Evolutionary conservation across 1,140 invertebrate species (phyloP), one percentile per base, ranked within the genome.

Genomic region (Apolygus lucorum): DNA sequence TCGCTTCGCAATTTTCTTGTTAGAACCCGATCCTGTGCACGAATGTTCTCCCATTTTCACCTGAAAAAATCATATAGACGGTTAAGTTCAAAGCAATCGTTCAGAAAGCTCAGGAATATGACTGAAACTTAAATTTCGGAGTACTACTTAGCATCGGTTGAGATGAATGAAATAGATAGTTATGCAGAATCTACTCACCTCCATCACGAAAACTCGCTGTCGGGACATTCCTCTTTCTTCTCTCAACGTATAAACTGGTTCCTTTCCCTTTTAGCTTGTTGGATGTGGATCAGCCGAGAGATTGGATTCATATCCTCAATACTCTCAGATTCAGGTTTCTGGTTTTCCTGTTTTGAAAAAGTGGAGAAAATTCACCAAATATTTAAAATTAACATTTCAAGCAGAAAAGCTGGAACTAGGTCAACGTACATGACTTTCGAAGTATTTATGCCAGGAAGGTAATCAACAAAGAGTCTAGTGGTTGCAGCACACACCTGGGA

Each of bases 1-100:
- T 65, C 93, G 84, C 80, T 98, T 98, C 59, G 96, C 96, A 24
- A 95, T 80, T 82, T 98, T 98, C 81, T 99, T 99, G 80, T 95
- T 99, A 25, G 92, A 90, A 29, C 95, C 96, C 8, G 87, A 86
- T 8, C 95, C 96, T 70, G 87, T 86, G 68, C 59, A 74, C 14
- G 74, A 72, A 66, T 74, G 68, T 17, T 77, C 73, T 1, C 76
- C 78, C 54, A 78, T 72, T 14, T 73, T 72, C 13, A 78, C 77
- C 76, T 78, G 52, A n/a, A n/a, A n/a, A n/a, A n/a, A n/a, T n/a
- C n/a, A n/a, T n/a, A n/a, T n/a, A n/a, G n/a, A n/a, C n/a, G n/a
- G n/a, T n/a, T n/a, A n/a, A n/a, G n/a, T n/a, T n/a, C n/a, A n/a
- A n/a, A n/a, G n/a, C n/a, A n/a, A n/a, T n/a, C n/a, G n/a, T n/a